Percentiles rank a stretch among this genome's conserved stretches.
Conservation (phyloP, 2,888 invertebrate species). For the Fabriciana adippe region DNA sequence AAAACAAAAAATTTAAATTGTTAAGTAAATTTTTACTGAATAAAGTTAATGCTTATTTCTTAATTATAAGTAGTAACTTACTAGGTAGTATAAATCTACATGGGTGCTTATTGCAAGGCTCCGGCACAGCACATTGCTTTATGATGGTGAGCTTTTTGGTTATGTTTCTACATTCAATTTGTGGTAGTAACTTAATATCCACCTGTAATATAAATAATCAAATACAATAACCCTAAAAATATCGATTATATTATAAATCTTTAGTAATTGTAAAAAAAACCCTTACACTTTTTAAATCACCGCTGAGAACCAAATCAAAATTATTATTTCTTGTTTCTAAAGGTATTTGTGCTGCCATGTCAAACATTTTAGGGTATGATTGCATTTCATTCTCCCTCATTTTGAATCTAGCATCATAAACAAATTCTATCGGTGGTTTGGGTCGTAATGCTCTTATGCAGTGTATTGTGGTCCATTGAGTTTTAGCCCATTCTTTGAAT, state of each 20-base stretch:
- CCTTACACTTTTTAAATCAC: conserved; percentile 62
- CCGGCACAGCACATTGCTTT: conserved; percentile 49
- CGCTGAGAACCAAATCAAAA: conserved; percentile 49
- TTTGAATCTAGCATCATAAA: conserved; percentile 65
- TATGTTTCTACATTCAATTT: conserved; percentile 46
- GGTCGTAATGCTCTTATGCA: conserved; percentile 63
- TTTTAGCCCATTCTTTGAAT: conserved; percentile 65
- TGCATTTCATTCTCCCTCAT: conserved; percentile 50
- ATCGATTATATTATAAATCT: conserved; percentile 17
- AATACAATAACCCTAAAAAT: no score
- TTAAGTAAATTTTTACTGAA: no score
- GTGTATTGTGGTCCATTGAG: conserved; percentile 56
- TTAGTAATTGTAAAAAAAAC: not conserved
- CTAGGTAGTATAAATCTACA: conserved; percentile 66
- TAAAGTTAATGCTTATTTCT: not conserved
- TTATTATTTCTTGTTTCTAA: conserved; percentile 44
- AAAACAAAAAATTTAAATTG: no score
- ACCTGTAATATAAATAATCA: conserved; percentile 50
- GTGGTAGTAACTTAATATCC: conserved; percentile 53
- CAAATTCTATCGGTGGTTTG: conserved; percentile 56
- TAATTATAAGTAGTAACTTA: conserved; percentile 45
- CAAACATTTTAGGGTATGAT: conserved; percentile 55
- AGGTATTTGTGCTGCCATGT: conserved; percentile 64
- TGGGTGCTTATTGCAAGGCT: conserved; percentile 66
- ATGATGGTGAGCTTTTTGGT: conserved; percentile 48